These are phyloP conservation scores for Spodoptera littoralis DNA, from an alignment of 2,888 invertebrate species.

Conservation along the genomic window DNA sequence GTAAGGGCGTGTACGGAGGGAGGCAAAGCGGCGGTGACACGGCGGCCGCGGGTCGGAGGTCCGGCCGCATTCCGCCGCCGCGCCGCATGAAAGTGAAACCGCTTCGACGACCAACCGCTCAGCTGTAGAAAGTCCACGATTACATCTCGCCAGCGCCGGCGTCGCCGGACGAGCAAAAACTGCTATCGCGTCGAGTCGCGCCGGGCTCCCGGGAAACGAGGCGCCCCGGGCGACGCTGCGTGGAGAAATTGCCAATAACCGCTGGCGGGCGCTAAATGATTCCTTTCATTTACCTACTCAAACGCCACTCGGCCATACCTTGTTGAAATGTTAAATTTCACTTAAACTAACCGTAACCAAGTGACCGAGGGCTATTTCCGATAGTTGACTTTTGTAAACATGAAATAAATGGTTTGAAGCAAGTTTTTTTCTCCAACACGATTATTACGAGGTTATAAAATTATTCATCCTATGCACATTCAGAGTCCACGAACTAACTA, in stretches of 20 bases:
- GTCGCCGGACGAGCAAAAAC: conserved; percentile 83
- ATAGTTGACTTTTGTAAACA: conserved; percentile 61
- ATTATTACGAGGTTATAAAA: conserved; percentile 11
- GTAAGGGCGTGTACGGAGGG: conserved; percentile 58
- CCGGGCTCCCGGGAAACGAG: conserved; percentile 81
- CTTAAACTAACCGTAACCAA: conserved; percentile 67
- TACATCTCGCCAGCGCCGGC: conserved; percentile 78
- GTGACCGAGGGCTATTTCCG: conserved; percentile 66
- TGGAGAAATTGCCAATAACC: conserved; percentile 78
- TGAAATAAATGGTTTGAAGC: conserved; percentile 64
- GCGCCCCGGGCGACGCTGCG: conserved; percentile 76
- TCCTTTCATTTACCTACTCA: conserved; percentile 74
- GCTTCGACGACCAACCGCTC: conserved; percentile 77
- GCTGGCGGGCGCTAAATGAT: conserved; percentile 72
- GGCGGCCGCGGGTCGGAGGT: conserved; percentile 84
- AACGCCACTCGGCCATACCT: conserved; percentile 58
- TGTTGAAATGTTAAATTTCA: conserved; percentile 74
- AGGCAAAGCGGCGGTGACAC: conserved; percentile 67
- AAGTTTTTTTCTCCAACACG: conserved; percentile 33
- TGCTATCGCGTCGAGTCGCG: conserved; percentile 76
- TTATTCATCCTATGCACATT: conserved; percentile 15
- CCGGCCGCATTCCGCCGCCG: conserved; percentile 86
- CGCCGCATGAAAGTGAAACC: conserved; percentile 87
- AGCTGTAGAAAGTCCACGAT: conserved; percentile 88
- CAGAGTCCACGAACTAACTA: no score